Base-by-base conservation (phyloP, 2,888 invertebrate species). In the Lacanobia oleracea region DNA sequence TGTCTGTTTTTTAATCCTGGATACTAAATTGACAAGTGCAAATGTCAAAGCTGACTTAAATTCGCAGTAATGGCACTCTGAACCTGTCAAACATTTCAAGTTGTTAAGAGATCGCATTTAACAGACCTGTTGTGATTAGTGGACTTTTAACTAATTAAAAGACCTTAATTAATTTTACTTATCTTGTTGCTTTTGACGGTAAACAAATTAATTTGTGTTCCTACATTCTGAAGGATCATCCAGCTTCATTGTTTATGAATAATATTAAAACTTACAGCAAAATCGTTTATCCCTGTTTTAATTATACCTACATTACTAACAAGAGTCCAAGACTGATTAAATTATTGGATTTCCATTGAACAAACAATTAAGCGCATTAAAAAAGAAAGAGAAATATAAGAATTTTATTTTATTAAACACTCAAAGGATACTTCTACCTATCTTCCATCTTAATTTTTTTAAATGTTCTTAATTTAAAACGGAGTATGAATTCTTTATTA, bases 381-480 rank as follows among this genome's bases (percentile, higher is more conserved):
- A 60, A 6, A n/a, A 27, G 14, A 7, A 21, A 8, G 27, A 14
- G 6, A 40, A 43, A 3, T 33, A 8, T 21, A 21, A 43, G 23
- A 51, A 16, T 16, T 4, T 16, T 12, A 45, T 45, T 14, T 27
- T 40, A 69, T 50, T 33, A 50, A 12, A 57, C 33, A n/a, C 12
- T 50, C 21, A 43, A 43, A 54, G 16, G 6, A 68, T 33, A 45
- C n/a, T n/a, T 59, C 37, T 60, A 45, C 43, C 43, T 45, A 45
- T 54, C 54, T 27, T 54, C 53, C 48, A 71, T 72, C 21, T 56
- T 40, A 8, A 14, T 50, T 33, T 45, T 60, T 53, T 79, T 62
- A 53, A 74, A 72, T 62, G 57, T 79, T 82, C 79, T 76, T 60
- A 74, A 75, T 82, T 79, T 65, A 71, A 82, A 79, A 61, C 73